Evolutionary conservation across 2,888 invertebrate genomes (phyloP).

Genomic region (Campoletis raptor): DNA sequence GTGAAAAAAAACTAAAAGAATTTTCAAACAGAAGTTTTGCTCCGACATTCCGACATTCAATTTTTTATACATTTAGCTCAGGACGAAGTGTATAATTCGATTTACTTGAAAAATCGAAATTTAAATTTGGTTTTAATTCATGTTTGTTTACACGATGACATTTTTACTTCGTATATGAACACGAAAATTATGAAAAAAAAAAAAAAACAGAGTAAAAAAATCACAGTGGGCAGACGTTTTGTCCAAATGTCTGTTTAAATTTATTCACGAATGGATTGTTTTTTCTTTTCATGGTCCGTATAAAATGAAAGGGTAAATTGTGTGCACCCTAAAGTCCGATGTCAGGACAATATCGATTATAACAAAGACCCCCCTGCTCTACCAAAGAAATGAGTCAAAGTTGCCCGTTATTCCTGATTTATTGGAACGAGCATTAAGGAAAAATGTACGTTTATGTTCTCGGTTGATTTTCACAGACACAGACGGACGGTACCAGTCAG

Average conservation of each 20-base stretch:
- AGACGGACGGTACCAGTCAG: conserved; percentile 83
- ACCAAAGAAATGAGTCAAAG: conserved; percentile 22
- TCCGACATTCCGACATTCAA: too few relatives aligned
- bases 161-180: too few relatives aligned
- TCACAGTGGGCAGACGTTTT: too few relatives aligned
- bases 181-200: too few relatives aligned
- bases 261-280: background rate
- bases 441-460: conserved; percentile 1
- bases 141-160: too few relatives aligned
- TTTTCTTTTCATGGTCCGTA: background rate
- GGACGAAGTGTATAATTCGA: too few relatives aligned
- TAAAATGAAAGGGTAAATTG: background rate
- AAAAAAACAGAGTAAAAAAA: too few relatives aligned
- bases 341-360: conserved; percentile 75
- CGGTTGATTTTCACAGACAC: conserved; percentile 48
- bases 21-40: background rate
- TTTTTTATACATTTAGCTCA: too few relatives aligned
- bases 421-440: conserved; percentile 26
- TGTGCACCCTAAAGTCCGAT: conserved; percentile 44
- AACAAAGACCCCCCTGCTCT: conserved; percentile 65
- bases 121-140: too few relatives aligned
- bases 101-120: too few relatives aligned
- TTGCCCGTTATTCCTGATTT: conserved; percentile 33
- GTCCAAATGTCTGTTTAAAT: too few relatives aligned
- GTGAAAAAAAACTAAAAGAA: background rate